These are phyloP conservation scores for Palythoa grandiflora DNA, from an alignment of 92 coral and sea anemone genomes.

Conservation along the genomic window DNA sequence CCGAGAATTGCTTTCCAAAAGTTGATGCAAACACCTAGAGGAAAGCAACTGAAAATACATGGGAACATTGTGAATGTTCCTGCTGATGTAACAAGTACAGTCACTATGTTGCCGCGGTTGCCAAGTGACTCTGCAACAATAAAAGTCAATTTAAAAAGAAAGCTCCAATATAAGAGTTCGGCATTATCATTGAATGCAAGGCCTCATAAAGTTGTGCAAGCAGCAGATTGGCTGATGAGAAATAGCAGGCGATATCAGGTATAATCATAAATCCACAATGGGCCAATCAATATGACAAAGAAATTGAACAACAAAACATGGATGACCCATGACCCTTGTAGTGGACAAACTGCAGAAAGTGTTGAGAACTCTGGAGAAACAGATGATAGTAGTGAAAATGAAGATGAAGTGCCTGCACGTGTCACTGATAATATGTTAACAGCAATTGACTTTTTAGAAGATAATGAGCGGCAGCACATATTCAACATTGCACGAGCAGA, in stretches of 20 bases:
- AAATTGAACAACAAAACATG: slow-evolving; percentile 36
- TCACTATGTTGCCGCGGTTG: slow-evolving; percentile 67
- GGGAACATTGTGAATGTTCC: slow-evolving; percentile 65
- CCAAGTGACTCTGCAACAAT: slow-evolving; percentile 65
- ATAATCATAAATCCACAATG: slow-evolving; percentile 57
- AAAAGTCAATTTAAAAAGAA: slow-evolving; percentile 71
- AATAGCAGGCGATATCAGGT: slow-evolving; percentile 67
- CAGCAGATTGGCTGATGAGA: slow-evolving; percentile 67
- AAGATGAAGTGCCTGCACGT: slow-evolving; percentile 67
- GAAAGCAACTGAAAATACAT: slow-evolving; percentile 71
- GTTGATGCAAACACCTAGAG: slow-evolving; percentile 67
- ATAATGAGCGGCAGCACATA: slow-evolving; percentile 62
- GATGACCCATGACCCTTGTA: slow-evolving; percentile 48
- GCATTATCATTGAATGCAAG: slow-evolving; percentile 70
- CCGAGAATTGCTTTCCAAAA: slow-evolving; percentile 74
- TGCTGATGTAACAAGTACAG: slow-evolving; percentile 68
- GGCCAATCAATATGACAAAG: slow-evolving; percentile 46
- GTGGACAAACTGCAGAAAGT: slow-evolving; percentile 41
- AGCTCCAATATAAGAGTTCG: slow-evolving; percentile 73
- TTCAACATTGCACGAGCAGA: slow-evolving; percentile 72
- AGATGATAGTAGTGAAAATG: slow-evolving; percentile 62
- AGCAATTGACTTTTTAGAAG: slow-evolving; percentile 70
- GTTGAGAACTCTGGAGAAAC: slow-evolving; percentile 9
- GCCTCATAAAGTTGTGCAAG: slow-evolving; percentile 51
- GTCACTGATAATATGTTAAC: slow-evolving; percentile 50